Evolutionary conservation across 2,797 vertebrate species (phyloP), one percentile per base, ranked within the genome.

Genomic region (Eupleurogrammus muticus): DNA sequence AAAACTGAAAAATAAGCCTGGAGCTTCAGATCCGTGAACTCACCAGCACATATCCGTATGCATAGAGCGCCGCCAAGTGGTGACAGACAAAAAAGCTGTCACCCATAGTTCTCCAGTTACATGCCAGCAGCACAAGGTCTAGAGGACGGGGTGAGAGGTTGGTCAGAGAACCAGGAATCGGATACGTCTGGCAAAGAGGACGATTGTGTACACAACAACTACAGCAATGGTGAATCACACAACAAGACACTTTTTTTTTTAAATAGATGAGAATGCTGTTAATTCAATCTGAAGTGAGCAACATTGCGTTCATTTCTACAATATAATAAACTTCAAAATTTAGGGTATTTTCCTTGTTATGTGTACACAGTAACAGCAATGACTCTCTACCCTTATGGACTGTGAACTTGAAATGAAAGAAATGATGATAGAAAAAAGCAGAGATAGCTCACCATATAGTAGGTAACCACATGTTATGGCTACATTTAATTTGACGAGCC

Each of bases 1-100:
- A n/a, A n/a, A n/a, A n/a, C n/a, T n/a, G n/a, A n/a, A n/a, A n/a
- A n/a, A n/a, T n/a, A n/a, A n/a, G n/a, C n/a, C n/a, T n/a, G n/a
- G n/a, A n/a, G n/a, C n/a, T n/a, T n/a, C n/a, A 16, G 35, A 71
- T 14, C 13, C 28, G 44, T 4, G 3, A 1, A 75, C 94, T 87
- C 91, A 96, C 96, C 95, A 96, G 84, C 46, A 96, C 95, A 28
- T 95, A 96, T 89, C 95, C 95, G 10, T 96, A 96, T 56, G 96
- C 95, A 48, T 96, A 96, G 51, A 96, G 93, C 75, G 95, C 95
- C 84, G 93, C 93, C 93, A 95, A 89, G 93, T 95, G 94, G 93
- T 96, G 94, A 79, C 94, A 95, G 17, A 94, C 91, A 11, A 95
- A 95, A 89, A 96, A 95, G 51, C 89, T 71, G 87, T 96, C 95